phyloP scores from a whole-genome alignment of 2,888 invertebrate genomes.

The Eustalomyia histrio region DNA sequence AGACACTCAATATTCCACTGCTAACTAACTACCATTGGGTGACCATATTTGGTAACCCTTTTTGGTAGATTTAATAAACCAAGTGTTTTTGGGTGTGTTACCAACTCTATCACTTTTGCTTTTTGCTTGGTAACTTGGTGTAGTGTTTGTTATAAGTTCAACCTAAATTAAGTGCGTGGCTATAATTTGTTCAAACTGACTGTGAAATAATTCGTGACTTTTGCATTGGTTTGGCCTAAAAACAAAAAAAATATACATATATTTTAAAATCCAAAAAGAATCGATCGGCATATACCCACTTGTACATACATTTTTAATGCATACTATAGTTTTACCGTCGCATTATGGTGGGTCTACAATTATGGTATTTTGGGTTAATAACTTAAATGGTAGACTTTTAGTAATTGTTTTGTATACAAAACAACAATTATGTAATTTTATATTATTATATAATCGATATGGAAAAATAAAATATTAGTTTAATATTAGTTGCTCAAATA shows the following conservation, averaged over 20 bases:
- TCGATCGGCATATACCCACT: constrained; percentile 24
- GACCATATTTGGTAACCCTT: constrained; percentile 48
- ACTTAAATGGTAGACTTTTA: constrained; percentile 51
- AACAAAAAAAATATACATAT: neutral
- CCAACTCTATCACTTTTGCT: neutral
- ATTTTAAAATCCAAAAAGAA: constrained; percentile 20
- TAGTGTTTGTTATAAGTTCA: neutral
- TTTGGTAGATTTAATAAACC: neutral
- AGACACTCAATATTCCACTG: constrained; percentile 4
- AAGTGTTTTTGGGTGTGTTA: constrained; percentile 49
- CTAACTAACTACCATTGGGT: neutral
- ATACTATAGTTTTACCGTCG: too few relatives aligned
- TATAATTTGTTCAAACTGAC: constrained; percentile 59
- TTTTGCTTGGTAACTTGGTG: constrained; percentile 21
- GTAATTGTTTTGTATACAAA: constrained; percentile 7
- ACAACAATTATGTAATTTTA: constrained; percentile 56
- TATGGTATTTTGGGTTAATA: constrained; percentile 62
- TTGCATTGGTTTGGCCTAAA: constrained; percentile 50
- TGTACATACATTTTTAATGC: neutral
- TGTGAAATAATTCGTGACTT: constrained; percentile 66
- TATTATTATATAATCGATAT: neutral
- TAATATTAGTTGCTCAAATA: neutral
- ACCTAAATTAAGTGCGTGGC: constrained; percentile 51
- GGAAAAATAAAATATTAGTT: neutral
- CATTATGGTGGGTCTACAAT: constrained; percentile 30